phyloP scores from a whole-genome alignment of 2,113 vertebrate genomes.

The Himantopus leucocephalus region DNA sequence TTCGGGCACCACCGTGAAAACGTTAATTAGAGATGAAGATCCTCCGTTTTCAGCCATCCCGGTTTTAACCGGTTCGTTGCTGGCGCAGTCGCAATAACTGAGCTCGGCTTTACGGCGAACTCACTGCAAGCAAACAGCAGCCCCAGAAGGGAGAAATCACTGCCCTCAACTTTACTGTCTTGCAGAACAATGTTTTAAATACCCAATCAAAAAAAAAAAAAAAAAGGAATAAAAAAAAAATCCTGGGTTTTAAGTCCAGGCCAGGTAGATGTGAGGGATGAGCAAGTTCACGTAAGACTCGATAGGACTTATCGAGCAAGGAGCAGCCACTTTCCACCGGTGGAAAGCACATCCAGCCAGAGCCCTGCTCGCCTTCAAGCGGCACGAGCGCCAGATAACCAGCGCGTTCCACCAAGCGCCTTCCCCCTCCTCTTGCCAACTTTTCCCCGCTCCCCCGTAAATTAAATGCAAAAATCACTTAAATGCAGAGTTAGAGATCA shows the following conservation, averaged over 20 bases:
- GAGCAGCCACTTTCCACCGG: neutral
- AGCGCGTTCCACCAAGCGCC: neutral
- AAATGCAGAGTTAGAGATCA: neutral
- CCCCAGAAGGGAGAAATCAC: neutral
- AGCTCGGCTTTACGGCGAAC: neutral
- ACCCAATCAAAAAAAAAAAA: neutral
- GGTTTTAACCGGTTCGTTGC: accelerated
- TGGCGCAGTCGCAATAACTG: accelerated
- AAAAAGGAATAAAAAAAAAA: neutral
- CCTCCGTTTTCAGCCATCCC: neutral
- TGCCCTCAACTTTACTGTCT: neutral
- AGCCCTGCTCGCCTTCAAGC: neutral
- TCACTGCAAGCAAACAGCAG: neutral
- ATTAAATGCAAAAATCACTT: neutral
- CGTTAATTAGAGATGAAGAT: accelerated
- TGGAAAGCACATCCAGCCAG: neutral
- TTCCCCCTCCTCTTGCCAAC: neutral
- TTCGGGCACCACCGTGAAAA: neutral
- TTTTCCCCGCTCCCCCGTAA: neutral
- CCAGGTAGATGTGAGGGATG: neutral
- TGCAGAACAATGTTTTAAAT: neutral
- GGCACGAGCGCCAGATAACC: neutral
- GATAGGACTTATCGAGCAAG: neutral
- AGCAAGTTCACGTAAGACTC: neutral
- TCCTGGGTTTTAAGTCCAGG: neutral